Base-by-base conservation (phyloP, 1,140 invertebrate species). In the Cydia strobilella region DNA sequence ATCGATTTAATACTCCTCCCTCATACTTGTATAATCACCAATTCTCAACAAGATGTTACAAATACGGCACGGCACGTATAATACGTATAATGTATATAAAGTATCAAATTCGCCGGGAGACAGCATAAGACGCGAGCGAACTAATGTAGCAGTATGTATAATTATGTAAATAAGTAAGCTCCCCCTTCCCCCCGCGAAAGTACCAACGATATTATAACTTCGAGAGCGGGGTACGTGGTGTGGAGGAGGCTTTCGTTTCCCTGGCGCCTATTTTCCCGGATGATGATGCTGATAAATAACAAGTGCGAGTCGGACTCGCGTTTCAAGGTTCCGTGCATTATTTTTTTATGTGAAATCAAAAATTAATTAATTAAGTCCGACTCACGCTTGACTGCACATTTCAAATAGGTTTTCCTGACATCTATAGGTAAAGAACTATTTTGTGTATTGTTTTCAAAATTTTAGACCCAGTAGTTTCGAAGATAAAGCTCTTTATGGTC, bases 161-260 rank as follows among this genome's bases (percentile, higher is more conserved):
- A 69, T 69, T 69, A 69, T 69, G 65, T 69, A 69, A 69, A 69
- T 69, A 69, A 69, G 65, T 69, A 42, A 65, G 59, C 63, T 15
- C 23, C 25, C 31, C 65, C 31, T 7, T 20, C n/a, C 65, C 63
- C 63, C 65, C 65, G 65, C 65, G 65, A 69, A 69, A 69, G 65
- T 69, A 69, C 65, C 65, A n/a, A 69, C 65, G 65, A 35, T 69
- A 69, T 69, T 69, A 69, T 69, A 69, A 69, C 65, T 69, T 69
- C 31, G 65, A 69, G 65, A 39, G 31, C 74, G 74, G 73, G 73
- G 39, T 13, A 1, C 18, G 6, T 62, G 27, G 7, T 73, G 20
- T 77, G 79, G 83, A 85, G 72, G 20, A 12, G 78, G 77, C 77
- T 80, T 80, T 25, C 15, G n/a, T 59, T 23, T 51, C 1, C 48